Conservation (phyloP, 2,113 vertebrate genomes). For the Pipra filicauda region DNA sequence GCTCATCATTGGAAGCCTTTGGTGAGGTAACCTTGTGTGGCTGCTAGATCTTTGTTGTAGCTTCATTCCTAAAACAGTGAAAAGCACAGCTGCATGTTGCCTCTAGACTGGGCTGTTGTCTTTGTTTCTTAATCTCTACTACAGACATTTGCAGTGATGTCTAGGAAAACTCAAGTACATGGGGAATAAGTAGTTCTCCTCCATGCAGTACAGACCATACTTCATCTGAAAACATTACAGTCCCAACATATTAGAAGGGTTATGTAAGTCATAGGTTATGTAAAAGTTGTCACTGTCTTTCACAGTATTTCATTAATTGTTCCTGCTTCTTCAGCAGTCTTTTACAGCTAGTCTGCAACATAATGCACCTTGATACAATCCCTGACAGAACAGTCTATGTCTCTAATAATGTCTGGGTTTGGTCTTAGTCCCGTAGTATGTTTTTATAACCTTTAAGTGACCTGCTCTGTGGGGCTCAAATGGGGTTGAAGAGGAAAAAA, state of each 20-base stretch:
- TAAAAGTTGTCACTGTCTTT: neutral
- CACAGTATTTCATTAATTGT: neutral
- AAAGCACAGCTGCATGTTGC: neutral
- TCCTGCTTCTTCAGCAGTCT: neutral
- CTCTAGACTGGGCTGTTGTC: neutral
- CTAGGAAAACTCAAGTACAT: neutral
- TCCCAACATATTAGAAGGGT: neutral
- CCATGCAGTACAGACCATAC: neutral
- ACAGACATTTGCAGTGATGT: neutral
- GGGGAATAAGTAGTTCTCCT: neutral
- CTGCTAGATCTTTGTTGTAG: neutral
- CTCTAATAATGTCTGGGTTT: neutral
- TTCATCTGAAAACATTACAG: neutral
- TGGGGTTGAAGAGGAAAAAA: neutral
- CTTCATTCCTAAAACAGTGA: neutral
- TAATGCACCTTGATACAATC: neutral
- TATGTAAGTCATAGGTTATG: neutral
- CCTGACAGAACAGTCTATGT: accelerated
- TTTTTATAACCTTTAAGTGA: neutral
- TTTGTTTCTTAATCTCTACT: neutral
- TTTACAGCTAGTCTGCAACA: neutral
- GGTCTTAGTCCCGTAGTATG: neutral
- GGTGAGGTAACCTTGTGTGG: neutral
- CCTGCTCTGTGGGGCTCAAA: neutral
- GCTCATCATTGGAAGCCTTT: neutral